Conservation (phyloP, 2,113 vertebrate genomes). For the Urocynchramus pylzowi region DNA sequence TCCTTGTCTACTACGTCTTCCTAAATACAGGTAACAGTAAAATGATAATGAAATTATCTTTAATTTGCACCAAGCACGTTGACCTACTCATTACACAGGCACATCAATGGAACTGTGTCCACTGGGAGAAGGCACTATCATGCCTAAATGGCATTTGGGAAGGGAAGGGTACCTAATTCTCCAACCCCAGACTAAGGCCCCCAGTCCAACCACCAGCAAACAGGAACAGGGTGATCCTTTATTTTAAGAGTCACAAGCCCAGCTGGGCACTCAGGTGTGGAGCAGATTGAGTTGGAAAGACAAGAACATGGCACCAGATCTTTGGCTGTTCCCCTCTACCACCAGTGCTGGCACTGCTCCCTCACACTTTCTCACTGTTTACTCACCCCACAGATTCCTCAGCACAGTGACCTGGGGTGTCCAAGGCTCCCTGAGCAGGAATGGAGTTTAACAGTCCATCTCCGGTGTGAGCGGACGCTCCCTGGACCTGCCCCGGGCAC, state of each 20-base stretch:
- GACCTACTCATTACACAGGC: neutral
- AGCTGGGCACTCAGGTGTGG: rapidly evolving
- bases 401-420: neutral
- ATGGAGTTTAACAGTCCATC: neutral
- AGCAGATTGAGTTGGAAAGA: neutral
- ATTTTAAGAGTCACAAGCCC: neutral
- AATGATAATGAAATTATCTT: neutral
- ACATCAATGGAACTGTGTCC: neutral
- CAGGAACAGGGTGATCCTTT: neutral
- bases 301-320: rapidly evolving
- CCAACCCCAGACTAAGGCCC: neutral
- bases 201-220: rapidly evolving
- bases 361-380: neutral
- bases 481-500: neutral
- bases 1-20: neutral
- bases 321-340: neutral
- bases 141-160: neutral
- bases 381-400: neutral
- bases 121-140: neutral
- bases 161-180: neutral
- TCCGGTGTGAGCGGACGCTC: neutral
- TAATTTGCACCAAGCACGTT: neutral
- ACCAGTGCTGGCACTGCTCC: neutral
- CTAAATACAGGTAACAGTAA: neutral
- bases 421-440: neutral